Evolutionary conservation across 2,113 vertebrate genomes (phyloP), one percentile per base, ranked within the genome.

Genomic region (Nansenia antarctica): DNA sequence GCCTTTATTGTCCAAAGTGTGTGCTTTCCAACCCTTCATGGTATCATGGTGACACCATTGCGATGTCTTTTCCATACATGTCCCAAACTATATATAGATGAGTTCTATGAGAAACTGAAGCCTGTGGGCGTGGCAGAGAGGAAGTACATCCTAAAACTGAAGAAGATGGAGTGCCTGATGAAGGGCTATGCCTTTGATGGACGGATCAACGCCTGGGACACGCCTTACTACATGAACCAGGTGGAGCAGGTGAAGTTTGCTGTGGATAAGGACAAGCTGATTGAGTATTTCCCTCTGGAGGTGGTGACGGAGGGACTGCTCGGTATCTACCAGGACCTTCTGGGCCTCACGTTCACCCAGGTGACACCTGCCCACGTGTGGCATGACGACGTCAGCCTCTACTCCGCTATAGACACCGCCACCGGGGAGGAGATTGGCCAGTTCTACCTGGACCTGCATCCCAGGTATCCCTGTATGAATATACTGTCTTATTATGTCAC

Each of bases 401-500:
- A 95, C 73, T 89, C 91, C 0, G 95, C 93, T 9, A 89, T 82
- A 22, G 96, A 98, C 82, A 80, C 83, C 15, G 87, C 88, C 45
- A 94, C 94, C 0, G 92, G 90, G 72, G 94, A 97, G 80, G 86
- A 92, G 39, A 77, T 98, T 37, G 96, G 96, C 1, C 95, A 95
- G 79, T 99, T 98, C 88, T 99, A 98, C 86, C 76, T 99, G 85
- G 96, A 99, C 85, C 82, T 98, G 31, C 95, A 96, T 70, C 95
- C 95, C 67, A 95, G 97, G 97, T 99, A 93, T 11, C 18, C 39
- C 39, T n/a, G n/a, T n/a, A n/a, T n/a, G n/a, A n/a, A n/a, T n/a
- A n/a, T n/a, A n/a, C n/a, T n/a, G n/a, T n/a, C n/a, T n/a, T n/a
- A n/a, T n/a, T n/a, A n/a, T n/a, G n/a, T n/a, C n/a, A n/a, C n/a